Evolutionary conservation across 92 coral and sea anemone species (phyloP).

Genomic region (Muricea muricata): DNA sequence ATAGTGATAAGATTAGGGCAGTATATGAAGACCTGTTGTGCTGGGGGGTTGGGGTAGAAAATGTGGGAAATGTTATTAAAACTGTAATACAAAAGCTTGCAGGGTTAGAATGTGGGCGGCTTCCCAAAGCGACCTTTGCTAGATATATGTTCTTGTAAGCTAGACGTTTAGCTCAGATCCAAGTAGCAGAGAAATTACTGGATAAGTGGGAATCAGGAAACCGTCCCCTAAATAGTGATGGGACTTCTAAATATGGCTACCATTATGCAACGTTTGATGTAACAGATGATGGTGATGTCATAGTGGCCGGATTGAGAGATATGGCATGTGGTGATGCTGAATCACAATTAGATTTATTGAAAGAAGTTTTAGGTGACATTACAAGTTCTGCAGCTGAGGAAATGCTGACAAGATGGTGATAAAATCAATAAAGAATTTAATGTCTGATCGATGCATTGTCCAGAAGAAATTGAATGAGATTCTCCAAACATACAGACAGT

Average conservation of each 20-base stretch:
- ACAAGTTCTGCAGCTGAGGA: neutral
- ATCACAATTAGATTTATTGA: constrained; percentile 33
- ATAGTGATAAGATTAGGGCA: constrained; percentile 30
- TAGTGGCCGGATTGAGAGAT: constrained; percentile 45
- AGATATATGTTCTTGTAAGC: constrained; percentile 45
- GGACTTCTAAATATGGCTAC: constrained; percentile 49
- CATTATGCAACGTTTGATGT: constrained; percentile 49
- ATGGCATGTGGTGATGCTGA: constrained; percentile 41
- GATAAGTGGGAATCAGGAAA: constrained; percentile 28
- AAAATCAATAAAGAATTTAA: constrained; percentile 44
- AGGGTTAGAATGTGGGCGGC: constrained; percentile 37
- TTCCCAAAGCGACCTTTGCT: constrained; percentile 57
- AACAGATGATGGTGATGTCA: constrained; percentile 28
- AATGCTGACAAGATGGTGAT: constrained; percentile 8
- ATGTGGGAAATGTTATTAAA: constrained; percentile 40
- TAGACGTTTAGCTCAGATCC: constrained; percentile 37
- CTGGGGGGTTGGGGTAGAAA: constrained; percentile 48
- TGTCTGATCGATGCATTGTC: constrained; percentile 53
- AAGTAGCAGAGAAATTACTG: constrained; percentile 40
- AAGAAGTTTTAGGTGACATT: constrained; percentile 37
- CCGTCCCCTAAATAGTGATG: constrained; percentile 47
- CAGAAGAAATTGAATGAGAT: constrained; percentile 48
- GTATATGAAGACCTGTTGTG: constrained; percentile 51
- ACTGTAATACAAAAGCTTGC: constrained; percentile 35
- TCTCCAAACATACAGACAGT: neutral